Base-by-base conservation (phyloP, 1,140 invertebrate genomes). In the Sitophilus oryzae region DNA sequence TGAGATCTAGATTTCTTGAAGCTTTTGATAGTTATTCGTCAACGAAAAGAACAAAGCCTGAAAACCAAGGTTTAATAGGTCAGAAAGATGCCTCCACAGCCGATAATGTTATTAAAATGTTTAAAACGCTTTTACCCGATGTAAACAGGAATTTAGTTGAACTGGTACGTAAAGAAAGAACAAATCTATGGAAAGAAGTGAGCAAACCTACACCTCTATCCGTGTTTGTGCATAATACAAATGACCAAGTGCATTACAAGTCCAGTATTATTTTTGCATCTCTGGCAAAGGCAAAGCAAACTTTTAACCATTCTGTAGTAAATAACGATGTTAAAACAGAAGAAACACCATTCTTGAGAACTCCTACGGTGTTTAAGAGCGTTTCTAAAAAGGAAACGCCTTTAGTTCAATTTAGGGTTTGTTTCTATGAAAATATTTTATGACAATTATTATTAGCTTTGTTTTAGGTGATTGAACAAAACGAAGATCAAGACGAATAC, bases 301-400 rank as follows among this genome's bases (percentile, higher is more conserved):
- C 61, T 15, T 67, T 65, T 22, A 21, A 43, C 19, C 43, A 19
- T 36, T 59, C 21, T 20, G 44, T n/a, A 15, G 25, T 14, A 19
- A 55, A 45, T 18, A 36, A 50, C 1, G 14, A 60, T 5, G 30
- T 49, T 18, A 19, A 10, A 6, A 66, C 63, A n/a, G 66, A 69
- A 46, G 61, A 60, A 22, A 66, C 58, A 1, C 70, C 70, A n/a
- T 71, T 71, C 50, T 57, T 71, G 14, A 62, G 63, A 40, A 68
- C 66, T 2, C 64, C 66, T 5, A 46, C 30, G 6, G 22, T 49
- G 2, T 35, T 47, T 43, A 38, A 10, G 14, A 10, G 22, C 10
- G 8, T 20, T 18, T 10, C 15, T 3, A 18, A 10, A 18, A 0
- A 14, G 14, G 42, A 48, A 14, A 49, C 45, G 10, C 22, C 52